These are phyloP conservation scores for Eriosoma lanigerum DNA, from an alignment of 1,140 invertebrate species.

Conservation along the genomic window DNA sequence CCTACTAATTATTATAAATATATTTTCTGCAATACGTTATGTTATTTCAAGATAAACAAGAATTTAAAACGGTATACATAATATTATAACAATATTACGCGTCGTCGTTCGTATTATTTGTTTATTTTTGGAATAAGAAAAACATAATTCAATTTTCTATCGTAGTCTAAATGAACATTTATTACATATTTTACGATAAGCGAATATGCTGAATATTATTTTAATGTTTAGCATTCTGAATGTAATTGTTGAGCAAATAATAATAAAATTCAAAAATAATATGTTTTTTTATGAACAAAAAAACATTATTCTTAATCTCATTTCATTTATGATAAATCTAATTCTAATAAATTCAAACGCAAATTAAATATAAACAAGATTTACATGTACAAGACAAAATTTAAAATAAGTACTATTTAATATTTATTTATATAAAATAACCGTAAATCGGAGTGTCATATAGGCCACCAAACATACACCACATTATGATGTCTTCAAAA, in stretches of 20 bases:
- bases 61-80: too few species aligned
- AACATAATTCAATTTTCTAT: background rate
- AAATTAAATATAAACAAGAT: background rate
- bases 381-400: background rate
- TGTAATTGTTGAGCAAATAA: background rate
- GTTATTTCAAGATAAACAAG: too few species aligned
- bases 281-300: background rate
- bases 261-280: too few species aligned
- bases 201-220: background rate
- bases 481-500: background rate
- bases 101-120: too few species aligned
- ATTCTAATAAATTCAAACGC: background rate
- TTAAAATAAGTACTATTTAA: background rate
- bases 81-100: too few species aligned
- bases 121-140: background rate
- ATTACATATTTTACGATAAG: background rate
- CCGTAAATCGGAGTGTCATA: background rate
- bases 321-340: background rate
- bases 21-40: too few species aligned
- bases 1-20: too few species aligned
- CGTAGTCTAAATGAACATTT: background rate
- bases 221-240: background rate
- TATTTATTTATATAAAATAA: too few species aligned
- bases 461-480: constrained; percentile 5
- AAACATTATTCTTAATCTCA: background rate